A percentile compares a stretch with the other conserved stretches of the same genome.
Evolutionary conservation across 2,113 vertebrate species (phyloP).

Genomic region (Nothocercus julius): DNA sequence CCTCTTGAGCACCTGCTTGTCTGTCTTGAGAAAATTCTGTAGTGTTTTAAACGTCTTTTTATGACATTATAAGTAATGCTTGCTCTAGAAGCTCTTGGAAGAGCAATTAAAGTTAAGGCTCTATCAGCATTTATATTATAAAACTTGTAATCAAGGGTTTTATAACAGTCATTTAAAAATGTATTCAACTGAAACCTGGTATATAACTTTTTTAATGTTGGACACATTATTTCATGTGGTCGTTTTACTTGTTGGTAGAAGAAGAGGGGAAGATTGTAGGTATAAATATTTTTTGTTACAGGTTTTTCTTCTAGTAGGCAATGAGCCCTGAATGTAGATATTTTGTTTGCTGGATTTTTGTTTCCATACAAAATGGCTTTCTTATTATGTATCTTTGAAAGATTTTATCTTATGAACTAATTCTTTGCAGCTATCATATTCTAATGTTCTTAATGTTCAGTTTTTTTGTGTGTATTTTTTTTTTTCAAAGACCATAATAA

Average conservation of each 20-base stretch:
- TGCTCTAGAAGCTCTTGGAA: constrained; percentile 72
- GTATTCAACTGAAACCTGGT: constrained; percentile 31
- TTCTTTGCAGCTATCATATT: neutral
- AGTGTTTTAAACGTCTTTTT: constrained; percentile 71
- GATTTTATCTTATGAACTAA: neutral
- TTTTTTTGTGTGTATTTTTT: neutral
- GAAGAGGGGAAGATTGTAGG: neutral
- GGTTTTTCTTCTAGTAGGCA: neutral
- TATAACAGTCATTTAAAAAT: constrained; percentile 65
- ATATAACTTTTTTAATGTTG: neutral
- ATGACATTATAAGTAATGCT: constrained; percentile 71
- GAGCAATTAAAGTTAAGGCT: constrained; percentile 76
- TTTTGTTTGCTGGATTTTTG: neutral
- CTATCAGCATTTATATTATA: constrained; percentile 77
- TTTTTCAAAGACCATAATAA: neutral
- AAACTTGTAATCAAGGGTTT: constrained; percentile 73
- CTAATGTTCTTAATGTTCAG: neutral
- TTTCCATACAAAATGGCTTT: neutral
- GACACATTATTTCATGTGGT: constrained; percentile 5
- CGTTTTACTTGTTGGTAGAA: neutral
- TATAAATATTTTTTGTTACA: neutral
- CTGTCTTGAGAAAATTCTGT: constrained; percentile 75
- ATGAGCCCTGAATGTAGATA: neutral
- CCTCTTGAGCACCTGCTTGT: constrained; percentile 74
- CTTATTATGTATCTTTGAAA: neutral